These are phyloP conservation scores for Sinosuthora webbiana DNA, from an alignment of 2,113 vertebrate species.

Conservation along the genomic window DNA sequence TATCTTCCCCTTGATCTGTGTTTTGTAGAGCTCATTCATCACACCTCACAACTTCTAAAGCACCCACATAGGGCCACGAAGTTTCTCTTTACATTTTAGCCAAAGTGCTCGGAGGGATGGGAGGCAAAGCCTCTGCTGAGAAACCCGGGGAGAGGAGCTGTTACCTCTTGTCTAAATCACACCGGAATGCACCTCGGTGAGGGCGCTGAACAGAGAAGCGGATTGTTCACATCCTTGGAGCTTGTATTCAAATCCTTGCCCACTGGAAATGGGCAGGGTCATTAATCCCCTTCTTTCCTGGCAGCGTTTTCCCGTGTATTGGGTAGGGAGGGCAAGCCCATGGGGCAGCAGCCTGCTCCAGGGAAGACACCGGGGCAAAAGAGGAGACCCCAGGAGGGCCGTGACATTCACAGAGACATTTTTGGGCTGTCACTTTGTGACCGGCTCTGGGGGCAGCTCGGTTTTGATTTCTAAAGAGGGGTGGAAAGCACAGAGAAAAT, in stretches of 20 bases:
- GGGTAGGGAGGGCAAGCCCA: neutral
- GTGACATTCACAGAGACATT: neutral
- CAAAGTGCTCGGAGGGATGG: conserved; percentile 40
- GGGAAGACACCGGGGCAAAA: neutral
- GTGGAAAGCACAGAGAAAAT: neutral
- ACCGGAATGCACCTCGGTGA: neutral
- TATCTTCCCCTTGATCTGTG: conserved; percentile 61
- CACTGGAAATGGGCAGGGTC: neutral
- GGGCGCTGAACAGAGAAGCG: neutral
- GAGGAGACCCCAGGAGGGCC: neutral
- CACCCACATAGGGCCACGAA: conserved; percentile 37
- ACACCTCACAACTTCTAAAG: conserved; percentile 52
- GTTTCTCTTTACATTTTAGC: conserved; percentile 57
- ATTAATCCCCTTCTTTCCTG: neutral
- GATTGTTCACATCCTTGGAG: conserved; percentile 1
- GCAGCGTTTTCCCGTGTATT: rapidly evolving
- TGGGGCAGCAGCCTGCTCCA: neutral
- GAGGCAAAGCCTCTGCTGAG: conserved; percentile 5
- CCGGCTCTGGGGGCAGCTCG: neutral
- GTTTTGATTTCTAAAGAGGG: conserved; percentile 26
- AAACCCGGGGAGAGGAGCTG: neutral
- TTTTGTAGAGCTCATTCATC: conserved; percentile 61
- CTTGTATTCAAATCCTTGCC: neutral
- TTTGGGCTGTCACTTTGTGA: neutral
- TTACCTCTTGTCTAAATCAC: conserved; percentile 31